Evolutionary conservation across 2,113 vertebrate genomes (phyloP).

Genomic region (Circaetus cinerascens): DNA sequence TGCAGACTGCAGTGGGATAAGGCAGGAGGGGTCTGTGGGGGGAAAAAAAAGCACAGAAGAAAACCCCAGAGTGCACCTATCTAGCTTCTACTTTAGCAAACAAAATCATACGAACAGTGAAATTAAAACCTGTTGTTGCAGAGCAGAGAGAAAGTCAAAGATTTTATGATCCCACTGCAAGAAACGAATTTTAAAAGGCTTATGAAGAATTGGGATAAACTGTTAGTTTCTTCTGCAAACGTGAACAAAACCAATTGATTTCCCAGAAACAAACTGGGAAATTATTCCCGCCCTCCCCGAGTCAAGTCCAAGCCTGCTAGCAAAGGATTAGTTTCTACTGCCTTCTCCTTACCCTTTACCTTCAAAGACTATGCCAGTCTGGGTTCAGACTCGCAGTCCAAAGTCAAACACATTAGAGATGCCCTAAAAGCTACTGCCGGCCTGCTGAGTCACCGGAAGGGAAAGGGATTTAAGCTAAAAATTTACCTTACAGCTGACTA

Average conservation of each 20-base stretch:
- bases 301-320: background rate
- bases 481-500: background rate
- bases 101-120: background rate
- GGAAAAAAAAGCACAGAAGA: background rate
- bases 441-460: background rate
- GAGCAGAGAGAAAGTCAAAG: background rate
- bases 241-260: background rate
- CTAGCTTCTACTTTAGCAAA: background rate
- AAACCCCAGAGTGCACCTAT: background rate
- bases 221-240: background rate
- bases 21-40: accelerated
- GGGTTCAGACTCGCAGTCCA: background rate
- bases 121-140: background rate
- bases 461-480: background rate
- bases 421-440: background rate
- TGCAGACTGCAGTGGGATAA: background rate
- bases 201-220: background rate
- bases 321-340: background rate
- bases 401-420: background rate
- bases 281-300: background rate
- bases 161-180: background rate
- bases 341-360: background rate
- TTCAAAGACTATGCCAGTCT: background rate
- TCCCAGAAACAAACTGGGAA: background rate
- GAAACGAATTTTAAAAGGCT: background rate